Evolutionary conservation across 2,888 invertebrate genomes (phyloP).

Genomic region (Platerodrilus igneus): DNA sequence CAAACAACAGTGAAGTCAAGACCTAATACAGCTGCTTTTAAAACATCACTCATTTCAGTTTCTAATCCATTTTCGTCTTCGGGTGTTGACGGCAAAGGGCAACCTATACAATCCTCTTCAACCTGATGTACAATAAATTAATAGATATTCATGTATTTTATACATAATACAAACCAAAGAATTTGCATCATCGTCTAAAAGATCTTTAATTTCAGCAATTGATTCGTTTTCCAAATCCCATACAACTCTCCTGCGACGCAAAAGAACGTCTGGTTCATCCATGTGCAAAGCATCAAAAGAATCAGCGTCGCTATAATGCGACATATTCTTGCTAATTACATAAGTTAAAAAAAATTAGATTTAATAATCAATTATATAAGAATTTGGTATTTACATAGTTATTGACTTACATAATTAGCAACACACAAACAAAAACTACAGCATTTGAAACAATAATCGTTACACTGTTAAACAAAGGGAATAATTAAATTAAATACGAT

Average conservation of each 20-base stretch:
- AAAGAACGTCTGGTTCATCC: slow-evolving; percentile 28
- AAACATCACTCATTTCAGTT: slow-evolving; percentile 81
- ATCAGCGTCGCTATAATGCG: slow-evolving; percentile 47
- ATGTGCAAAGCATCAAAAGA: slow-evolving; percentile 37
- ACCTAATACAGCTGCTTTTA: slow-evolving; percentile 75
- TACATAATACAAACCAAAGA: slow-evolving; percentile 38
- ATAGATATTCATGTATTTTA: background rate
- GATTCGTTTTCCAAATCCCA: slow-evolving; percentile 48
- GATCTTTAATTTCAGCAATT: slow-evolving; percentile 49
- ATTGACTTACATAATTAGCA: no score
- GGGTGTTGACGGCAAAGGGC: slow-evolving; percentile 80
- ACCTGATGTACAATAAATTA: slow-evolving; percentile 44
- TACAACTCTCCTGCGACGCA: slow-evolving; percentile 42
- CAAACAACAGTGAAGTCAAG: slow-evolving; percentile 24
- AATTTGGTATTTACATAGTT: no score
- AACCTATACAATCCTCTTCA: slow-evolving; percentile 77
- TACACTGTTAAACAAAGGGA: no score
- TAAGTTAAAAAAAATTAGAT: no score
- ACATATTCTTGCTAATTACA: no score
- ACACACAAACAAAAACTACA: no score
- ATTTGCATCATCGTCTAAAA: slow-evolving; percentile 48
- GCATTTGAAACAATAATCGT: no score
- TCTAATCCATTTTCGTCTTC: slow-evolving; percentile 80
- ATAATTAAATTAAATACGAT: no score
- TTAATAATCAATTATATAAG: no score